Evolutionary conservation across 2,797 vertebrate genomes (phyloP).

Genomic region (Malacoraja senta): DNA sequence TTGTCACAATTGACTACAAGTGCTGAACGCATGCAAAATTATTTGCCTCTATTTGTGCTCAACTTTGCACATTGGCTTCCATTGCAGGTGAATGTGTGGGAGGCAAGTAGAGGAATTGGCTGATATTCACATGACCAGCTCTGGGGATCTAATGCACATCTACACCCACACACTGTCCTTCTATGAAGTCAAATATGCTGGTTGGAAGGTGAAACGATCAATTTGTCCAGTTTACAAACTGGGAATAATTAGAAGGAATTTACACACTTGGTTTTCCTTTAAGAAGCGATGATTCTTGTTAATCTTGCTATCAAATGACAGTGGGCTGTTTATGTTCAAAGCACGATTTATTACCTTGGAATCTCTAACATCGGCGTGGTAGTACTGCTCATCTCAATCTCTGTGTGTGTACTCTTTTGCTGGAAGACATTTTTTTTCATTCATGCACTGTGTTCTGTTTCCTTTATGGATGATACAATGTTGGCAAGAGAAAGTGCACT

Average conservation of each 20-base stretch:
- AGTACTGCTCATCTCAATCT: background rate
- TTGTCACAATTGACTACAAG: no score
- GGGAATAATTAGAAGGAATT: background rate
- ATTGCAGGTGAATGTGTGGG: no score
- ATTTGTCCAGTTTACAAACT: background rate
- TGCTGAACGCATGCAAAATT: no score
- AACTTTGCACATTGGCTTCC: no score
- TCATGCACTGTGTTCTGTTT: background rate
- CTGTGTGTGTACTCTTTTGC: background rate
- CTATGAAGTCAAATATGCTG: background rate
- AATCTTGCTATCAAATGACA: no score
- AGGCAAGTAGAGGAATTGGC: no score
- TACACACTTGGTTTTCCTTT: background rate
- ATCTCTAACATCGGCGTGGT: background rate
- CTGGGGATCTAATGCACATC: no score
- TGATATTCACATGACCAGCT: no score
- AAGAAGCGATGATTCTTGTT: no score
- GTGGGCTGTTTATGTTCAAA: background rate
- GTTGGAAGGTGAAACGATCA: background rate
- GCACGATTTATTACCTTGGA: background rate
- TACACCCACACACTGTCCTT: background rate
- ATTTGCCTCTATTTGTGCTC: no score
- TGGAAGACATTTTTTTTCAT: background rate
- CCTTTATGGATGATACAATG: background rate
- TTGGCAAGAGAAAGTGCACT: background rate